Base-by-base conservation (phyloP, 1,140 invertebrate genomes). In the Aethina tumida region DNA sequence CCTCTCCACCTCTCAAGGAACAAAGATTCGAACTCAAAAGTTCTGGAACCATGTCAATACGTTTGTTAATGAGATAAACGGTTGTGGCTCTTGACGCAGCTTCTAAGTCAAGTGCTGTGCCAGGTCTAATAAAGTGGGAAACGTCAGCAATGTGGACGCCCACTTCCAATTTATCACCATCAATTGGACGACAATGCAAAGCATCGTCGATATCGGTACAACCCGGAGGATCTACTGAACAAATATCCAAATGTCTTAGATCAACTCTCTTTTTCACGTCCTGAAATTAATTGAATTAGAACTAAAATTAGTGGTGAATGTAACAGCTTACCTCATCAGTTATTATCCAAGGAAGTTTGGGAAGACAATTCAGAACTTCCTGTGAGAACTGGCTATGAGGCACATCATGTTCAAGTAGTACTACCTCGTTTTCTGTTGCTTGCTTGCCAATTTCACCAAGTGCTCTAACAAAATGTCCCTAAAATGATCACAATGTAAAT, bases 131-230 rank as follows among this genome's bases (percentile, higher is more conserved):
- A 56, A 95, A 97, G 68, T 97, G 82, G 2, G 87, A 88, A 0
- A 97, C 92, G 69, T 97, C 93, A 3, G 88, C 88, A 46, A 97
- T 97, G 57, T 97, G 93, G 0, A 97, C 93, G 5, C 92, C 93
- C 42, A 95, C 86, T 66, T 95, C 82, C 19, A 74, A 71, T 47
- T 88, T 87, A 3, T 78, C 81, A 60, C 86, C 84, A 0, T 71
- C 66, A 10, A 95, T 59, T 18, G 70, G 56, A 24, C 76, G 67
- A 53, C 90, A 97, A 64, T 99, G 97, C 1, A 99, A 64, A 0
- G 96, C 96, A 67, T 99, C 97, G 64, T 99, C 97, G 48, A 99
- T 99, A 63, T 99, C 96, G 2, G 96, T 99, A 66, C 96, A 99
- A 0, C 95, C 95, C 1, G 92, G 92, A 15, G 96, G 96, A 74